phyloP scores from a whole-genome alignment of 2,797 vertebrate genomes.

The Bradypus variegatus region DNA sequence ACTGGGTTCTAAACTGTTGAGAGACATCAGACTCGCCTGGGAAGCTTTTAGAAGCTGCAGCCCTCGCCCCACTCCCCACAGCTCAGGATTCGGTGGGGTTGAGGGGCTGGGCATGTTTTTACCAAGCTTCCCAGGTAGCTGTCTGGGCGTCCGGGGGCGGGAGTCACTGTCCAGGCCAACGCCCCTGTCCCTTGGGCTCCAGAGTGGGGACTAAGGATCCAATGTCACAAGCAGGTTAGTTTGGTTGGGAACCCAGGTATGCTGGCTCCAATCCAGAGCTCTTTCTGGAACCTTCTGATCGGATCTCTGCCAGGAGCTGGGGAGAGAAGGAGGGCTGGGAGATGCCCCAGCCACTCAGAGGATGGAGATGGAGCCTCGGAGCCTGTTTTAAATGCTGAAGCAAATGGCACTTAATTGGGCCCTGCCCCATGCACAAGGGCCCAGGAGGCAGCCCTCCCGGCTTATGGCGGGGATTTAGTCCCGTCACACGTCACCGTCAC shows the following conservation, averaged over 20 bases:
- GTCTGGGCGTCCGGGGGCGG: not conserved
- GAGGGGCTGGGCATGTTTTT: not conserved
- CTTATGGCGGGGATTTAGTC: not conserved
- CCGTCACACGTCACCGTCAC: not conserved
- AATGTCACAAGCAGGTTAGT: not conserved
- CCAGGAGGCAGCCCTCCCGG: not conserved
- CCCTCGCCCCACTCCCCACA: not conserved
- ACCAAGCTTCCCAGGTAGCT: not conserved
- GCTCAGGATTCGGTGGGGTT: not conserved
- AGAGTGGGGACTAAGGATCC: too few species aligned
- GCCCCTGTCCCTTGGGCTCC: not conserved
- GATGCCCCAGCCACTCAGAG: not conserved
- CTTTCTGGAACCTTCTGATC: not conserved
- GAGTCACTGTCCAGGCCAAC: fast-evolving
- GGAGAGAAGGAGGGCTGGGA: not conserved
- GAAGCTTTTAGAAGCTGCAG: too few species aligned
- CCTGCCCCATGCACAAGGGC: not conserved
- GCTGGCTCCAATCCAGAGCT: not conserved
- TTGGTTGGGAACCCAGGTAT: not conserved
- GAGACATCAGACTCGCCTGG: fast-evolving
- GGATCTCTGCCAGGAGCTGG: not conserved
- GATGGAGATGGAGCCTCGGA: not conserved
- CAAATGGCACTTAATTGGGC: not conserved
- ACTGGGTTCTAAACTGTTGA: too few species aligned
- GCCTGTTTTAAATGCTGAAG: not conserved